These are phyloP conservation scores for Pangasianodon gigas DNA, from an alignment of 2,113 vertebrate genomes.

Conservation along the genomic window DNA sequence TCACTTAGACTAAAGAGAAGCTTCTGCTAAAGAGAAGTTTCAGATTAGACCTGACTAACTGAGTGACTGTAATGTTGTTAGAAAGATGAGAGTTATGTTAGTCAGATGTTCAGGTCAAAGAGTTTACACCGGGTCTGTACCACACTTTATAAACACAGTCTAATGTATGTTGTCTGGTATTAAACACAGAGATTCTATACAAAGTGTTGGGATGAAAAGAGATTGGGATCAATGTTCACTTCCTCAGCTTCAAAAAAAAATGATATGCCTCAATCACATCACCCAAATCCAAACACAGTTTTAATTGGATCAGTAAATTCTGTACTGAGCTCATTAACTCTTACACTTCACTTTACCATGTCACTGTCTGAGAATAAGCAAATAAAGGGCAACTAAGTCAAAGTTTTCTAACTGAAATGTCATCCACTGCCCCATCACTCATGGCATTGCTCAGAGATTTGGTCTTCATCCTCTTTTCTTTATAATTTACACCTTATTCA, in stretches of 20 bases:
- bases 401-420: too few species aligned
- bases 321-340: not conserved
- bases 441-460: too few species aligned
- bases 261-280: not conserved
- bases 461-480: too few species aligned
- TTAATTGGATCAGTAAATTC: not conserved
- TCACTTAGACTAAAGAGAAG: conserved; percentile 29
- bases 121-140: too few species aligned
- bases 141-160: too few species aligned
- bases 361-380: not conserved
- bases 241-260: not conserved
- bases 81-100: not conserved
- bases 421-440: too few species aligned
- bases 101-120: not conserved
- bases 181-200: not conserved
- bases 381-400: too few species aligned
- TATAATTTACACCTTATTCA: too few species aligned
- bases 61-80: not conserved
- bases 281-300: not conserved
- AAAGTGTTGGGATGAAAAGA: not conserved
- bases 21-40: conserved; percentile 23
- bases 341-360: not conserved
- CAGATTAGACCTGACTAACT: not conserved
- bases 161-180: not conserved
- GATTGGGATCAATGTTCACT: not conserved